Conservation (phyloP, 2,888 invertebrate species). For the Camptogramma bilineatum region DNA sequence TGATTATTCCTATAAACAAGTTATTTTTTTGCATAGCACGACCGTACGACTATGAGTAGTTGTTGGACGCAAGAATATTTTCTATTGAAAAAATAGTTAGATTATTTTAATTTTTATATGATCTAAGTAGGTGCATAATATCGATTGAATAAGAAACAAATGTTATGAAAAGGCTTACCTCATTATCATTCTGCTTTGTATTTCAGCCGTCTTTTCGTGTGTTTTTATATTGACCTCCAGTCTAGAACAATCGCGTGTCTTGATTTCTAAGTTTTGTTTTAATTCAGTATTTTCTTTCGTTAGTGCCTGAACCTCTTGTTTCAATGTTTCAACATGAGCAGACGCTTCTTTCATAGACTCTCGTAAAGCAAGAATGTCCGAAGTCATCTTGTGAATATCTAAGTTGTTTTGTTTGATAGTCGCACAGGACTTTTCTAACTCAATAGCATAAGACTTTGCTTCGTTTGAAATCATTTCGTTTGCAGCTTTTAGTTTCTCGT, state of each 20-base stretch:
- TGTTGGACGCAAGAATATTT: too few species aligned
- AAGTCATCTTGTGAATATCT: conserved; percentile 68
- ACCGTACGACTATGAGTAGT: too few species aligned
- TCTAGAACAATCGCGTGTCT: conserved; percentile 59
- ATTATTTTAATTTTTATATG: too few species aligned
- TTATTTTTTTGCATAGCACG: too few species aligned
- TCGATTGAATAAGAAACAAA: neutral
- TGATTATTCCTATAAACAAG: too few species aligned
- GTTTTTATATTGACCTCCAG: conserved; percentile 75
- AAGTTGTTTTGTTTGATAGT: conserved; percentile 64
- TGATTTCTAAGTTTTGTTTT: conserved; percentile 68
- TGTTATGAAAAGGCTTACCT: conserved; percentile 57
- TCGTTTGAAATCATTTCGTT: conserved; percentile 65
- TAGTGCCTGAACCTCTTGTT: conserved; percentile 63
- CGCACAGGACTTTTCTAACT: conserved; percentile 67
- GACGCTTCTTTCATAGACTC: conserved; percentile 66
- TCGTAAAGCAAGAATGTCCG: conserved; percentile 66
- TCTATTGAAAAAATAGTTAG: too few species aligned
- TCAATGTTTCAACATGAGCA: conserved; percentile 63
- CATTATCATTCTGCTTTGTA: conserved; percentile 73
- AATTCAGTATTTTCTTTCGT: conserved; percentile 62
- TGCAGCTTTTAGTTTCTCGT: conserved; percentile 56
- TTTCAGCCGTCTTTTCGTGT: conserved; percentile 73
- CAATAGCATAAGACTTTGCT: conserved; percentile 59
- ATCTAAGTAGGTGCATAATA: too few species aligned